phyloP scores from a whole-genome alignment of 2,888 invertebrate species.

The Rhabditoides inermis region DNA sequence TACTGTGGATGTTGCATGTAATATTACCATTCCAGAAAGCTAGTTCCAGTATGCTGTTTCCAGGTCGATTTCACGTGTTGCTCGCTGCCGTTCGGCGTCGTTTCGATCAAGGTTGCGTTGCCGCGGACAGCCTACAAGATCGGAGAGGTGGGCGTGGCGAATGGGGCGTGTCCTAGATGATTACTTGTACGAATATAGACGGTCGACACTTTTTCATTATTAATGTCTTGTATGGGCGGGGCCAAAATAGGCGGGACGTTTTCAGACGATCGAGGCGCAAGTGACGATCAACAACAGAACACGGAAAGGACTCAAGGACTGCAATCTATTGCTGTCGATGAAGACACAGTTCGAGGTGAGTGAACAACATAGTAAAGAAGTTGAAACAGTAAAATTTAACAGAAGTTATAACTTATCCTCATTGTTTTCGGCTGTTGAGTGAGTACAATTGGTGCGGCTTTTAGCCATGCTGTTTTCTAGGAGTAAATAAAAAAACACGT shows the following conservation, averaged over 20 bases:
- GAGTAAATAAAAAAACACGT: too few species aligned
- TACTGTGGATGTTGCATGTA: too few species aligned
- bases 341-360: slow-evolving; percentile 45
- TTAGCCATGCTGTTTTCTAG: too few species aligned
- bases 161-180: too few species aligned
- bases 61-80: slow-evolving; percentile 50
- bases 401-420: too few species aligned
- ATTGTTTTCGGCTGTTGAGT: too few species aligned
- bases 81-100: slow-evolving; percentile 46
- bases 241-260: not conserved
- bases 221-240: not conserved
- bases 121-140: slow-evolving; percentile 42
- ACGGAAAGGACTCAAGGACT: slow-evolving; percentile 43
- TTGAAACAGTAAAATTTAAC: too few species aligned
- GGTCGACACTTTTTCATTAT: slow-evolving; percentile 2
- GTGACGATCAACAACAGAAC: slow-evolving; percentile 41
- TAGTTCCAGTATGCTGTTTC: not conserved
- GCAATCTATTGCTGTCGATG: slow-evolving; percentile 34
- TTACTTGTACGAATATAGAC: too few species aligned
- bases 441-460: too few species aligned
- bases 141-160: slow-evolving; percentile 45
- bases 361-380: too few species aligned
- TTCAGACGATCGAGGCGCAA: slow-evolving; percentile 34
- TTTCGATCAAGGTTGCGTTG: slow-evolving; percentile 38
- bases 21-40: too few species aligned